Evolutionary conservation across 2,797 vertebrate genomes (phyloP).

Genomic region (Brachyalestes nurse): DNA sequence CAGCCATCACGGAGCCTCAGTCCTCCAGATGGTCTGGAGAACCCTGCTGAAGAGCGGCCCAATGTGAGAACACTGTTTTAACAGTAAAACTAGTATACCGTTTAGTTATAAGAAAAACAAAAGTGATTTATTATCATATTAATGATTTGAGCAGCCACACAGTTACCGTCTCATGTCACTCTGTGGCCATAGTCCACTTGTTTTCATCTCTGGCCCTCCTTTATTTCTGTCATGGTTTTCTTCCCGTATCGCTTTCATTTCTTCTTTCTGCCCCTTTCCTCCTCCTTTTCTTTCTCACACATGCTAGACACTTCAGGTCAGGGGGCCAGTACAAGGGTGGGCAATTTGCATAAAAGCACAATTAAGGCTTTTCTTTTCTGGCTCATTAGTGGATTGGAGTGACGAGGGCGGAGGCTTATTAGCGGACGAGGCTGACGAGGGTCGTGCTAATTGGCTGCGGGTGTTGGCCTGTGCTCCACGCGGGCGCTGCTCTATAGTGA

Average conservation of each 20-base stretch:
- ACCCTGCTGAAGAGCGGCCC: conserved; percentile 81
- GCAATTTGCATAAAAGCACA: conserved; percentile 75
- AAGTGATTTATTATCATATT: not conserved
- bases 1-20: conserved; percentile 92
- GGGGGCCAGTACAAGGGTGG: conserved; percentile 55
- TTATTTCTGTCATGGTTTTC: not conserved
- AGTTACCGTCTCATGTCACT: not conserved
- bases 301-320: conserved; percentile 44
- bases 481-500: conserved; percentile 77
- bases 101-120: no score
- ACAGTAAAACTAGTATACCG: not conserved
- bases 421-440: conserved; percentile 59
- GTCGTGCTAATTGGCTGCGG: conserved; percentile 58
- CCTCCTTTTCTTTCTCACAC: conserved; percentile 4
- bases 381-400: conserved; percentile 66
- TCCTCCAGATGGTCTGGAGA: conserved; percentile 89
- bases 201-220: not conserved
- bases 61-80: conserved; percentile 72
- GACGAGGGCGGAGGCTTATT: conserved; percentile 53
- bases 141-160: not conserved
- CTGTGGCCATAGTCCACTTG: not conserved
- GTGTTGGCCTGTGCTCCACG: conserved; percentile 73
- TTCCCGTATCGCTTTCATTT: conserved; percentile 36
- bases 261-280: conserved; percentile 9
- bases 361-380: conserved; percentile 72